These are phyloP conservation scores for Gymnothorax reevesii DNA, from an alignment of 2,797 vertebrate species.

Conservation along the genomic window DNA sequence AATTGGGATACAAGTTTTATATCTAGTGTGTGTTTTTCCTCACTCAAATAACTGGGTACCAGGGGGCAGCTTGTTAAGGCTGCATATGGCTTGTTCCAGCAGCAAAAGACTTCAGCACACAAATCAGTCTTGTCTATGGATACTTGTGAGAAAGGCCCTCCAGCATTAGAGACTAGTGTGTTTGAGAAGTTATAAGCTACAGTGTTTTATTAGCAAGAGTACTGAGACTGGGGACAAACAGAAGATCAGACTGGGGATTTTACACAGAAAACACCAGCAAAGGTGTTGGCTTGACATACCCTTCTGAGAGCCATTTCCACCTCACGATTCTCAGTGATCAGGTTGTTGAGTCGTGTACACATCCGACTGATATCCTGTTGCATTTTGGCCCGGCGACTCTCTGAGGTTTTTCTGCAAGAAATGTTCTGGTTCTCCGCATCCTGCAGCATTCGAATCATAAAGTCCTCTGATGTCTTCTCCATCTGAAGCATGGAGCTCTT, in stretches of 20 bases:
- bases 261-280: no score
- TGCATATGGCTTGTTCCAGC: no score
- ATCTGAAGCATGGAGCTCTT: conserved; percentile 64
- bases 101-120: no score
- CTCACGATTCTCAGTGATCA: conserved; percentile 69
- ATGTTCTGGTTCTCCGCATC: conserved; percentile 67
- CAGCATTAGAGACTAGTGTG: background rate
- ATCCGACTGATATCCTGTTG: conserved; percentile 69
- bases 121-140: no score
- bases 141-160: no score
- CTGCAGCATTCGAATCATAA: conserved; percentile 52
- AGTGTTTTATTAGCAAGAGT: background rate
- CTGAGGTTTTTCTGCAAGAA: conserved; percentile 54
- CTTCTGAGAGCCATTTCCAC: conserved; percentile 71
- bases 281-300: conserved; percentile 61
- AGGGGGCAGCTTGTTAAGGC: no score
- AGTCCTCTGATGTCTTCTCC: conserved; percentile 55
- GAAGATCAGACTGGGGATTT: no score
- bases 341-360: conserved; percentile 56
- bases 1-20: no score
- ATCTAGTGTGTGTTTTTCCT: no score
- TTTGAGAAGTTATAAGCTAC: background rate
- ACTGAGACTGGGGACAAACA: background rate
- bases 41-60: no score
- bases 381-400: conserved; percentile 56